Base-by-base conservation (phyloP, 2,113 vertebrate species). In the Atractosteus spatula region DNA sequence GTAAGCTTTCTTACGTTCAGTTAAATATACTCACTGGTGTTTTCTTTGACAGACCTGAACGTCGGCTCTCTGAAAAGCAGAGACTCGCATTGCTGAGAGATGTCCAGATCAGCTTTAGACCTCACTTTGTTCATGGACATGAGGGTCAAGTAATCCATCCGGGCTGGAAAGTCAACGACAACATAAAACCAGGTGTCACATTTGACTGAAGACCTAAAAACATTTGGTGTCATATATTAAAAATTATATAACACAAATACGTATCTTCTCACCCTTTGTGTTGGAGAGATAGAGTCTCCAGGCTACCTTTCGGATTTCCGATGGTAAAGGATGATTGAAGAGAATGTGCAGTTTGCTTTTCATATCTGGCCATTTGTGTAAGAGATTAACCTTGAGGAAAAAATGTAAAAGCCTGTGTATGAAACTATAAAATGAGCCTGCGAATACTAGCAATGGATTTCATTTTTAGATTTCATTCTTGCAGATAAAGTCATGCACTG, bases 251-350 rank as follows among this genome's bases (percentile, higher is more conserved):
- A 66, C 42, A 66, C 61, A 66, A 44, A n/a, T 14, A n/a, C 0
- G 6, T 57, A 70, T 61, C 3, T 3, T n/a, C 14, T 66, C 76
- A 81, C 79, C 76, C 55, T 80, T 79, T 29, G 62, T 61, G 55
- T 83, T 75, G 3, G 81, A 74, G 44, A 83, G 72, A 51, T 71
- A 72, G 13, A 83, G 43, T 56, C 66, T 78, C 77, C 81, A 81
- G 12, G 70, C 59, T 8, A 81, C 13, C 10, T 55, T 68, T 66
- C 81, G 72, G 55, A 83, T 57, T 11, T 74, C 56, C 41, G 65
- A 65, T 10, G 79, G 76, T 43, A 83, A 71, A 41, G 74, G 16
- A 4, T 81, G 76, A 51, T 83, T 83, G 54, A 83, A 76, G 43
- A 83, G 73, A 4, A 55, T 41, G 29, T 56, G 42, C 1, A 81